Percentiles rank a stretch among this genome's conserved stretches.
Evolutionary conservation across 53 echinoderm and acorn worm genomes (phyloP).

Genomic region (Echinarachnius parma): DNA sequence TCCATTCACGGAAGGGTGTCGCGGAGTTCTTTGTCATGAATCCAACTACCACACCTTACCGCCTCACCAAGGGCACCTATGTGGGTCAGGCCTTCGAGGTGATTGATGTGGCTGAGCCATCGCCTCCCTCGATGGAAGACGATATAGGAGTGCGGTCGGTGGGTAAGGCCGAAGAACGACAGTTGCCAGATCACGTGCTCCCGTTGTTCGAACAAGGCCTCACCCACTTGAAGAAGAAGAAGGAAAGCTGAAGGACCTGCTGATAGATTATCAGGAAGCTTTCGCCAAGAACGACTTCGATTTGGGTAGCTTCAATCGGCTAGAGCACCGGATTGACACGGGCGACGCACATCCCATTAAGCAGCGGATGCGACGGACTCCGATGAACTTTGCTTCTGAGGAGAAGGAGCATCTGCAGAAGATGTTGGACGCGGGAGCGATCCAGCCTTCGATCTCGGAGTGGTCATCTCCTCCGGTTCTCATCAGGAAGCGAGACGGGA

Average conservation of each 20-base stretch:
- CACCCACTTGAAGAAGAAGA: not conserved
- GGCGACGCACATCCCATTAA: slow-evolving; percentile 36
- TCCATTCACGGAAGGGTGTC: slow-evolving; percentile 1
- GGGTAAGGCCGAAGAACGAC: not conserved
- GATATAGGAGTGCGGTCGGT: not conserved
- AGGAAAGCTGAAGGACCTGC: not conserved
- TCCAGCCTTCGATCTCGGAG: slow-evolving; percentile 38
- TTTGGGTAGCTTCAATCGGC: slow-evolving; percentile 3
- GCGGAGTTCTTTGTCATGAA: slow-evolving; percentile 43
- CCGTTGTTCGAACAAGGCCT: not conserved
- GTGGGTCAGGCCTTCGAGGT: slow-evolving; percentile 38
- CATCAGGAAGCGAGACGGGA: slow-evolving; percentile 17
- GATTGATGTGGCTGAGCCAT: not conserved
- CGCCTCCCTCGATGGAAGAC: not conserved
- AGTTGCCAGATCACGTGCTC: slow-evolving; percentile 3
- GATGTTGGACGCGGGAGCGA: slow-evolving; percentile 25
- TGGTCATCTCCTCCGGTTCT: slow-evolving; percentile 34
- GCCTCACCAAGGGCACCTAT: not conserved
- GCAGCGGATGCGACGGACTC: slow-evolving; percentile 48
- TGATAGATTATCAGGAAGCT: slow-evolving; percentile 14
- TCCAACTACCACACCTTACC: slow-evolving; percentile 25
- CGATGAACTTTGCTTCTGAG: slow-evolving; percentile 40
- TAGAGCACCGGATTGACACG: slow-evolving; percentile 43
- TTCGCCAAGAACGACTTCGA: slow-evolving; percentile 32
- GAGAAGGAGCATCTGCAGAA: slow-evolving; percentile 18